phyloP scores from a whole-genome alignment of 2,888 invertebrate species.

The Thalpophila matura region DNA sequence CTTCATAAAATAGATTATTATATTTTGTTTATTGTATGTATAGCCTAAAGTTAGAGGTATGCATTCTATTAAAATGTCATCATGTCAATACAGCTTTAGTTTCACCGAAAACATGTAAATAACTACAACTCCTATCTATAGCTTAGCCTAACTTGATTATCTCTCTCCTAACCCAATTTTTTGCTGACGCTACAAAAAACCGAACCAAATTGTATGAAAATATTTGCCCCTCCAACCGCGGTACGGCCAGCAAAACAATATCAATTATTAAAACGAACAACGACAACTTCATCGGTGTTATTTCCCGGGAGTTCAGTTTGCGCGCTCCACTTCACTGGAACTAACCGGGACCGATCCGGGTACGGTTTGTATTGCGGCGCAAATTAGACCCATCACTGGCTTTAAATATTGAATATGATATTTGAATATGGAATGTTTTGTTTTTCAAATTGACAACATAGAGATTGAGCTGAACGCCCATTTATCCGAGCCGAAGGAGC shows the following conservation, averaged over 20 bases:
- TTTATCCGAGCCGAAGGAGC: too few relatives aligned
- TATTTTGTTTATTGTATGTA: too few relatives aligned
- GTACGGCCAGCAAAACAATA: conserved; percentile 54
- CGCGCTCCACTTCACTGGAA: conserved; percentile 64
- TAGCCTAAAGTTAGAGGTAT: too few relatives aligned
- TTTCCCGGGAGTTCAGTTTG: conserved; percentile 64
- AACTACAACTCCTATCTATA: too few relatives aligned
- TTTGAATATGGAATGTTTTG: conserved; percentile 20
- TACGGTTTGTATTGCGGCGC: conserved; percentile 35
- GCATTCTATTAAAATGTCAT: too few relatives aligned
- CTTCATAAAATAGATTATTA: too few relatives aligned
- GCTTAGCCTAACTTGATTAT: not conserved
- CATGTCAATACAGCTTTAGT: too few relatives aligned
- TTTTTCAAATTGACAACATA: not conserved
- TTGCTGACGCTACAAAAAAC: conserved; percentile 16
- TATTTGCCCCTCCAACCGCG: conserved; percentile 27
- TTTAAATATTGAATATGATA: conserved; percentile 22
- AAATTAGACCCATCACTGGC: conserved; percentile 62
- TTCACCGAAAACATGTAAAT: too few relatives aligned
- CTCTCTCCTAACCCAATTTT: not conserved
- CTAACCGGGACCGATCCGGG: conserved; percentile 45
- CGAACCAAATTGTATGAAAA: conserved; percentile 34
- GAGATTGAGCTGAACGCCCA: too few relatives aligned
- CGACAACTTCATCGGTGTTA: conserved; percentile 63
- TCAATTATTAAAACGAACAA: conserved; percentile 62